Conservation (phyloP, 1,140 invertebrate species). For the Vanessa atalanta region DNA sequence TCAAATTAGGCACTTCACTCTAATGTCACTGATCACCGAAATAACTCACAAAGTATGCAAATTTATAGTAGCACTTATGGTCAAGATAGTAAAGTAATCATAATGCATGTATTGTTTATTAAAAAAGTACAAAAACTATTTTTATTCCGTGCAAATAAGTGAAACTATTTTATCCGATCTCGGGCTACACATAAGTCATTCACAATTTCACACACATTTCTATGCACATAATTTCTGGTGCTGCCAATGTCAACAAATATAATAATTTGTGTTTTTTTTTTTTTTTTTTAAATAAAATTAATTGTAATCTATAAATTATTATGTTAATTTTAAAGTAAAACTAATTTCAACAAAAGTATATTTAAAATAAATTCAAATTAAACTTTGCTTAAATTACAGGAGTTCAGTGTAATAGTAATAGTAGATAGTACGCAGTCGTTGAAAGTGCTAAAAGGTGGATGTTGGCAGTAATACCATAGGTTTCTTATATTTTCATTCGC, state of each 20-base stretch:
- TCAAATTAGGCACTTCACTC: slow-evolving; percentile 80
- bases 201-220: slow-evolving; percentile 33
- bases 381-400: background rate
- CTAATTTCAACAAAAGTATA: no score
- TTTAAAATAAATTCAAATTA: no score
- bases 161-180: slow-evolving; percentile 62
- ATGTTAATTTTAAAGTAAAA: no score
- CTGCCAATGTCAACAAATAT: slow-evolving; percentile 25
- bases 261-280: background rate
- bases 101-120: slow-evolving; percentile 68
- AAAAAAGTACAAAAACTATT: slow-evolving; percentile 54
- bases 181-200: slow-evolving; percentile 64
- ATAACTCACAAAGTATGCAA: slow-evolving; percentile 76
- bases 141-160: slow-evolving; percentile 53
- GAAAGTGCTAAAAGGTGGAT: no score
- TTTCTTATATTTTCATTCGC: no score
- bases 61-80: slow-evolving; percentile 56
- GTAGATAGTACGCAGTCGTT: no score
- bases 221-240: slow-evolving; percentile 27
- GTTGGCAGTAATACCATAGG: no score
- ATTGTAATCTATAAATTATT: background rate
- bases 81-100: slow-evolving; percentile 74
- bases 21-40: slow-evolving; percentile 78
- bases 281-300: background rate
- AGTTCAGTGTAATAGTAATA: background rate